Conservation (phyloP, 1,140 invertebrate species). For the Ptiloglossa arizonensis region DNA sequence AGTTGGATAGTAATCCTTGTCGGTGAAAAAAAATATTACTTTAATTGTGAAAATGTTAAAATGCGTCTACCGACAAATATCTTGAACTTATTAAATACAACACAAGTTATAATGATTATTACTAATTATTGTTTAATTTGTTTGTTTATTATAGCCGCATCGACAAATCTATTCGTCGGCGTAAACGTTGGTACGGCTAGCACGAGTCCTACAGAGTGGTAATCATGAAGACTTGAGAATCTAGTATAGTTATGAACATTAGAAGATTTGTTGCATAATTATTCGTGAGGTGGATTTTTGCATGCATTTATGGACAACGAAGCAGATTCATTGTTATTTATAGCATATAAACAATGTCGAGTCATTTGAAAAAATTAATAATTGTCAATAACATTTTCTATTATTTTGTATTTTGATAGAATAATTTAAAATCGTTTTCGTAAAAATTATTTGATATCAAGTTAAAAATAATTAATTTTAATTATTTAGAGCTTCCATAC, state of each 20-base stretch:
- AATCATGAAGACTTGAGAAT: slow-evolving; percentile 56
- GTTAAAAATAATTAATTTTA: not conserved
- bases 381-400: not conserved
- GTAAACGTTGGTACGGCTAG: slow-evolving; percentile 62
- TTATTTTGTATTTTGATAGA: not conserved
- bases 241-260: slow-evolving; percentile 3
- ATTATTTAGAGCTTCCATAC: not conserved
- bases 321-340: not conserved
- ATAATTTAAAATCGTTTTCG: not conserved
- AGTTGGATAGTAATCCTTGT: too few species aligned
- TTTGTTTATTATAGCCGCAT: slow-evolving; percentile 69
- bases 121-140: slow-evolving; percentile 28
- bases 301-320: not conserved
- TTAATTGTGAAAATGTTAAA: not conserved
- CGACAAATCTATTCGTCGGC: slow-evolving; percentile 77
- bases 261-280: slow-evolving; percentile 22
- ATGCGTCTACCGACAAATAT: not conserved
- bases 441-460: not conserved
- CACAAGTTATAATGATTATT: not conserved
- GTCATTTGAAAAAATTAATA: not conserved
- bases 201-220: slow-evolving; percentile 74
- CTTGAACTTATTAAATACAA: not conserved
- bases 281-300: slow-evolving; percentile 29
- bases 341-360: not conserved
- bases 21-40: too few species aligned